Base-by-base conservation (phyloP, 2,113 vertebrate species). In the Lethenteron reissneri region DNA sequence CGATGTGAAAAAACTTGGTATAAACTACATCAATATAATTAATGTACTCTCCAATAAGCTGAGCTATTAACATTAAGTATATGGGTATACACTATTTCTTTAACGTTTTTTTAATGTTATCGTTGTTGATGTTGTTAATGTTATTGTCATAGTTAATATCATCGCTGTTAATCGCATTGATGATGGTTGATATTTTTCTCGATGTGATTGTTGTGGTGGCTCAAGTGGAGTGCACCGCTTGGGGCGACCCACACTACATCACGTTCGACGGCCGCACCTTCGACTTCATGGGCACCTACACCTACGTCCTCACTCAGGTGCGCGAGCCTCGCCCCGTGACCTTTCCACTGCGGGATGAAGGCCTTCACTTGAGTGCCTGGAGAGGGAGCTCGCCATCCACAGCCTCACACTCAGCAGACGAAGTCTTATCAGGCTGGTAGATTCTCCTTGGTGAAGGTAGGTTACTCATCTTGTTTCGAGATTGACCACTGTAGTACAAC, bases 231-330 rank as follows among this genome's bases (percentile, higher is more conserved):
- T 68, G 64, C 25, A 25, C 11, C n/a, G 64, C 64, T 11, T 68
- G 64, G 64, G 64, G 64, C 9, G 64, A 68, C 25, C 64, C 64
- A 17, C 64, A 68, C 64, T 68, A 68, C 10, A 11, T 68, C 64
- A 68, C n/a, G n/a, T 68, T 68, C 25, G 64, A 68, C 64, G 25
- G 10, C 64, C n/a, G 64, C n/a, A 68, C n/a, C n/a, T 68, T 68
- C 64, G 25, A 8, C 64, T 68, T 68, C 64, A 68, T 68, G 64
- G 64, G 64, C 64, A 68, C 64, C n/a, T 25, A 25, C 64, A 68
- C 64, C 8, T 68, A 68, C 11, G 64, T 68, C n/a, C 11, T 68
- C 64, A 68, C 64, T 9, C 64, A 25, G 64, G 64, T 68, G 25
- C n/a, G 64, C 11, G 64, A 19, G 14, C 60, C 17, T 64, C 60